Evolutionary conservation across 2,888 invertebrate genomes (phyloP).

Genomic region (Agriopis aurantiaria): DNA sequence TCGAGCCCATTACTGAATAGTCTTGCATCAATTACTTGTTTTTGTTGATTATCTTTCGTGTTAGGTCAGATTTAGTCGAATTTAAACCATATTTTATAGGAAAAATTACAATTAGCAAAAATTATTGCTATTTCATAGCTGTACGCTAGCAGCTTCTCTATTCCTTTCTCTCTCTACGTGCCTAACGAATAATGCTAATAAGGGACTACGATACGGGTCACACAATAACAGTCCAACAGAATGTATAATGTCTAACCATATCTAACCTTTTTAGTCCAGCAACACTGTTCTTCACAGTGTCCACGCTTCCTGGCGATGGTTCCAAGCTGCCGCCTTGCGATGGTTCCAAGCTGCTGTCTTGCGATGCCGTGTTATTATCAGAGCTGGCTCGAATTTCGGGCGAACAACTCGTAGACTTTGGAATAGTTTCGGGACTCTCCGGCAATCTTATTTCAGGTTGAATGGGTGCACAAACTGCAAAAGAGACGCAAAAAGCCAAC

Average conservation of each 20-base stretch:
- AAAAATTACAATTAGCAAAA: too few species aligned
- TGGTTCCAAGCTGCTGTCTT: constrained; percentile 44
- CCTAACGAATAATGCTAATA: too few species aligned
- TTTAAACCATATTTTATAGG: too few species aligned
- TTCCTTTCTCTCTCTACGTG: too few species aligned
- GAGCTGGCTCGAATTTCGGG: constrained; percentile 46
- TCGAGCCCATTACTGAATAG: too few species aligned
- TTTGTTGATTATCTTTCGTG: too few species aligned
- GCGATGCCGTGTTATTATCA: constrained; percentile 45
- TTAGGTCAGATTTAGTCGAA: too few species aligned
- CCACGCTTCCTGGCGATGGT: constrained; percentile 56
- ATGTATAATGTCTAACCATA: not conserved
- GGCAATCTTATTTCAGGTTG: constrained; percentile 43
- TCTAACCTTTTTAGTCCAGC: constrained; percentile 63
- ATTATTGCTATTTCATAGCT: too few species aligned
- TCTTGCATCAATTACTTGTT: too few species aligned
- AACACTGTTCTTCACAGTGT: constrained; percentile 58
- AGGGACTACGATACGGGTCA: not conserved
- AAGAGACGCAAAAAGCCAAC: constrained; percentile 61
- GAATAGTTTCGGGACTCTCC: constrained; percentile 47
- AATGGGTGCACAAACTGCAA: constrained; percentile 40
- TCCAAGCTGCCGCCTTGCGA: constrained; percentile 47
- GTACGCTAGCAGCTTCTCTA: too few species aligned
- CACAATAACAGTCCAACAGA: not conserved
- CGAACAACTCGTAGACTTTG: constrained; percentile 51